phyloP scores from a whole-genome alignment of 2,797 vertebrate species.

The Eutrigla gurnardus region DNA sequence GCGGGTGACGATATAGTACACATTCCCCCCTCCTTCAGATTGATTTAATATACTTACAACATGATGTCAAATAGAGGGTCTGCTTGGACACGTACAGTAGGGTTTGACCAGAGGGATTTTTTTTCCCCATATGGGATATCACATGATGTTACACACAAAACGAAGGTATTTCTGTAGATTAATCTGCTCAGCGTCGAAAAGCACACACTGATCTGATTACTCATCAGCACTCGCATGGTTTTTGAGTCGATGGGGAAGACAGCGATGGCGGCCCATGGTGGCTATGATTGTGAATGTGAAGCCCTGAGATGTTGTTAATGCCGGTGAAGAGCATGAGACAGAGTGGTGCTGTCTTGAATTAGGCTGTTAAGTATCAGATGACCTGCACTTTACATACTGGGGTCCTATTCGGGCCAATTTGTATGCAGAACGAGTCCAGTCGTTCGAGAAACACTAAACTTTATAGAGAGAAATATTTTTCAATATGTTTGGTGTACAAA shows the following conservation, averaged over 20 bases:
- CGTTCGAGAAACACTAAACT: not conserved
- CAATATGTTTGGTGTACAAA: not conserved
- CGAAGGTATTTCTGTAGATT: slow-evolving; percentile 17
- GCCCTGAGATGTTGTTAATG: slow-evolving; percentile 79
- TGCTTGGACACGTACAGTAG: slow-evolving; percentile 52
- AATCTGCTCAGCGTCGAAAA: slow-evolving; percentile 34
- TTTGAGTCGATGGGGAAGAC: slow-evolving; percentile 50
- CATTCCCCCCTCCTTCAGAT: slow-evolving; percentile 33
- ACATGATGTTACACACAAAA: slow-evolving; percentile 37
- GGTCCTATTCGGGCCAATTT: slow-evolving; percentile 12
- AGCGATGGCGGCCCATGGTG: slow-evolving; percentile 25
- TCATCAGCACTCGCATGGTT: slow-evolving; percentile 48
- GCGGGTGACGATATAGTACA: slow-evolving; percentile 70
- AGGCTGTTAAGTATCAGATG: slow-evolving; percentile 16
- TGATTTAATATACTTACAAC: slow-evolving; percentile 48
- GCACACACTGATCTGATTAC: slow-evolving; percentile 53
- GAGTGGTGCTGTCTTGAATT: slow-evolving; percentile 28
- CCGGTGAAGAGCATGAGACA: slow-evolving; percentile 46
- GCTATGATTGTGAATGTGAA: slow-evolving; percentile 58
- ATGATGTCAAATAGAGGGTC: slow-evolving; percentile 56
- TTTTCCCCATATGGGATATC: slow-evolving; percentile 17
- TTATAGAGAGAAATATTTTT: not conserved
- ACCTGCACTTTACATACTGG: not conserved
- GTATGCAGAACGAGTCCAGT: slow-evolving; percentile 3
- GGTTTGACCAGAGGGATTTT: slow-evolving; percentile 58